Evolutionary conservation across 1,140 invertebrate genomes (phyloP).

Genomic region (Meloidogyne exigua): DNA sequence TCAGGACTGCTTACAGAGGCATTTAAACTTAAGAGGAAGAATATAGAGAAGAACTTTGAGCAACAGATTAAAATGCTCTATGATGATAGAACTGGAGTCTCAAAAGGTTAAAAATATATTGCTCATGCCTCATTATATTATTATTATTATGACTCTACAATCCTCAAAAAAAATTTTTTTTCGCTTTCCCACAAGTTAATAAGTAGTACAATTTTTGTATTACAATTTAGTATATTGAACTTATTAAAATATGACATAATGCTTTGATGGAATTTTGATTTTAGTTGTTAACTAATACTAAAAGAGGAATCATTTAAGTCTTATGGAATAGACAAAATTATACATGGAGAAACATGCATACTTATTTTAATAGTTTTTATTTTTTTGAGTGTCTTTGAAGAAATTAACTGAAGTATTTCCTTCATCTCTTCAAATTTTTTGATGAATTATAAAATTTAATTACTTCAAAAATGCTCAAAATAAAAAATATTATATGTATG

Average conservation of each 20-base stretch:
- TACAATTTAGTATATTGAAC: background rate
- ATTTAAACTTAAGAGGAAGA: slow-evolving; percentile 91
- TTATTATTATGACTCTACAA: background rate
- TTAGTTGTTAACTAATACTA: no score
- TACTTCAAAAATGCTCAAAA: no score
- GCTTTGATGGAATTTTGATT: background rate
- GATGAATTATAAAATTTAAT: no score
- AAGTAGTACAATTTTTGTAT: background rate
- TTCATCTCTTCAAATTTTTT: no score
- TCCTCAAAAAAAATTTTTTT: slow-evolving; percentile 7
- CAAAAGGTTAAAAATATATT: background rate
- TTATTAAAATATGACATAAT: background rate
- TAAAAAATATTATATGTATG: no score
- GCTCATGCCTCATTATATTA: slow-evolving; percentile 2
- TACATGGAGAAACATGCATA: background rate
- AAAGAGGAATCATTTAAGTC: no score
- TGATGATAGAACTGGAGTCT: slow-evolving; percentile 53
- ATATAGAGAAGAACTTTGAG: slow-evolving; percentile 87
- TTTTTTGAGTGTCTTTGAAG: no score
- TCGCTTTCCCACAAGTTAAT: background rate
- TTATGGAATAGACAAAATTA: no score
- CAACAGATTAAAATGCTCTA: slow-evolving; percentile 88
- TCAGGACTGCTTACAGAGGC: slow-evolving; percentile 93
- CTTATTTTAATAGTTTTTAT: no score
- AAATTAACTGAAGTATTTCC: no score